These are phyloP conservation scores for Pipa parva DNA, from an alignment of 2,113 vertebrate genomes.

Conservation along the genomic window DNA sequence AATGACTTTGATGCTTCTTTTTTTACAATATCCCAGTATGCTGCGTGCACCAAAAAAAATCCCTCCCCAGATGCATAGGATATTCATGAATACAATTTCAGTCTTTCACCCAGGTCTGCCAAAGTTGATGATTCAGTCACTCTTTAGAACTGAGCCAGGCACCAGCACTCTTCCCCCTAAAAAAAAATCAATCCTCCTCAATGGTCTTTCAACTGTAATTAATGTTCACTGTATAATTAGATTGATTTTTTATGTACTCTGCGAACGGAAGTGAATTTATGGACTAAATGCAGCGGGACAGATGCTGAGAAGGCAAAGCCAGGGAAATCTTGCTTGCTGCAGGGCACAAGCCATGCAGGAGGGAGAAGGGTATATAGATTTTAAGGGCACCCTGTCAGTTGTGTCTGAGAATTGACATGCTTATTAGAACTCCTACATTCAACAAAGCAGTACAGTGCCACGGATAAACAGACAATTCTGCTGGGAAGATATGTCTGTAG, in stretches of 20 bases:
- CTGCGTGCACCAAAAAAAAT: neutral
- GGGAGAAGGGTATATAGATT: neutral
- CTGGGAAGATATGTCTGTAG: too few species aligned
- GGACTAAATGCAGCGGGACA: slow-evolving; percentile 1
- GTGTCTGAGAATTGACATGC: neutral
- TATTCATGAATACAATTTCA: neutral
- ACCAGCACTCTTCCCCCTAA: slow-evolving; percentile 24
- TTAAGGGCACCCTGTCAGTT: neutral
- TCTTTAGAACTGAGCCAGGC: slow-evolving; percentile 37
- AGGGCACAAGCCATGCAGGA: neutral
- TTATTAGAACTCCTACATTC: neutral
- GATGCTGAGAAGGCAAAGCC: slow-evolving; percentile 27
- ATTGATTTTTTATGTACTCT: slow-evolving; percentile 51
- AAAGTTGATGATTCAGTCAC: neutral
- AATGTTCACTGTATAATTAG: slow-evolving; percentile 53
- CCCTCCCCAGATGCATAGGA: neutral
- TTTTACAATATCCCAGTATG: neutral
- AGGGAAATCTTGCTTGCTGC: neutral
- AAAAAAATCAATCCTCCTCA: slow-evolving; percentile 48
- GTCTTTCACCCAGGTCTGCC: slow-evolving; percentile 4
- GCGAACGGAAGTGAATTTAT: slow-evolving; percentile 44
- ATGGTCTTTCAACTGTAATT: slow-evolving; percentile 52
- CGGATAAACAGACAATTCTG: neutral
- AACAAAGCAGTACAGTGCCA: neutral
- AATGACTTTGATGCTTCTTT: neutral